Base-by-base conservation (phyloP, 2,888 invertebrate genomes). In the Pollenia angustigena region DNA sequence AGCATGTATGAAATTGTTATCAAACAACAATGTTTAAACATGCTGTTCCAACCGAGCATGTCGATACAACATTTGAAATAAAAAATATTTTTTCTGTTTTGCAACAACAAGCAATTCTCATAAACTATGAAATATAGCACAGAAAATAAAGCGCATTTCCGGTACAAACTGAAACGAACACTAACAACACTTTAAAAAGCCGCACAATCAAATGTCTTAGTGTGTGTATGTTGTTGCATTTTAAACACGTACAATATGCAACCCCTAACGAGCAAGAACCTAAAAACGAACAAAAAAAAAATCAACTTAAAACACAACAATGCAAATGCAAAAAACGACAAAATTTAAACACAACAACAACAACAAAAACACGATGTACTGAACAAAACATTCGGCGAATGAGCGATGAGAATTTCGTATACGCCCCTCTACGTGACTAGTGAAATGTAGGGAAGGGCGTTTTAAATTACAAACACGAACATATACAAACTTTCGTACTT, bases 341-440 rank as follows among this genome's bases (percentile, higher is more conserved):
- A 75, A 81, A 84, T 54, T 68, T 58, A 56, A 68, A 75, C 18
- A 74, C 71, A 48, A 81, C 40, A 71, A 85, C 40, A 71, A 85
- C 60, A 78, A 84, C 60, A 64, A 76, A 66, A 44, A 66, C 23
- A 66, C 46, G 40, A 66, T 46, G 72, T 62, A 62, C 12, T 56
- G 32, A 80, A 75, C 54, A 64, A 64, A 48, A 50, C 54, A 84
- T 50, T 69, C 60, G 62, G 69, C 85, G 82, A 82, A 85, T 85
- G 79, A 87, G 44, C 69, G 72, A 71, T 54, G 46, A 87, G 85
- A 23, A 80, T 71, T 76, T 68, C 12, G 85, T 87, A 69, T 91
- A 91, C 92, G 92, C 92, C 92, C 91, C 88, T 88, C 90, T 90
- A 92, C 92, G 92, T 92, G 92, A 92, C 92, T 91, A 89, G 76